phyloP scores from a whole-genome alignment of 2,113 vertebrate genomes.

The Phylloscopus trochiloides region DNA sequence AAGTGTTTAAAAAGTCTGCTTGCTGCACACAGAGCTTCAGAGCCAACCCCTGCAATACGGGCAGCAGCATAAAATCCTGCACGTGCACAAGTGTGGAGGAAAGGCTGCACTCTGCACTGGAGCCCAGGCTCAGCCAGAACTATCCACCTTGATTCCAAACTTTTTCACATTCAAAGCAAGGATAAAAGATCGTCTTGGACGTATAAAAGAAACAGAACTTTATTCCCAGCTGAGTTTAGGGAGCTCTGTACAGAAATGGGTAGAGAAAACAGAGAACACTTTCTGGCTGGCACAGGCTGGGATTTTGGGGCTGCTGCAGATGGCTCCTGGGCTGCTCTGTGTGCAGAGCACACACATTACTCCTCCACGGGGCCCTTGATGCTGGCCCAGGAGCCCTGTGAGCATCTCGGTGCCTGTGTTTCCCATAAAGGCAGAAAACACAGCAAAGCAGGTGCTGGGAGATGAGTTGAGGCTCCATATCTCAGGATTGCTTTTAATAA shows the following conservation, averaged over 20 bases:
- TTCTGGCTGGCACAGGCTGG: background rate
- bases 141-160: background rate
- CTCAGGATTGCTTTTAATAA: background rate
- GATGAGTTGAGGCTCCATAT: background rate
- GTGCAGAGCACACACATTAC: background rate
- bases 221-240: background rate
- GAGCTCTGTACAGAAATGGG: background rate
- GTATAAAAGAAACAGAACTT: background rate
- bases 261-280: background rate
- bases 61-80: background rate
- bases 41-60: background rate
- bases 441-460: background rate
- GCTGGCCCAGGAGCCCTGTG: background rate
- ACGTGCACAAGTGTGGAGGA: rapidly evolving
- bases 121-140: background rate
- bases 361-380: background rate
- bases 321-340: background rate
- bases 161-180: background rate
- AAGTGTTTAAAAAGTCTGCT: background rate
- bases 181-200: background rate
- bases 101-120: background rate
- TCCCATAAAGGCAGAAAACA: background rate
- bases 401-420: background rate
- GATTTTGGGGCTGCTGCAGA: background rate
- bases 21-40: background rate